Conservation (phyloP, 1,140 invertebrate species). For the Centruroides sculpturatus region DNA sequence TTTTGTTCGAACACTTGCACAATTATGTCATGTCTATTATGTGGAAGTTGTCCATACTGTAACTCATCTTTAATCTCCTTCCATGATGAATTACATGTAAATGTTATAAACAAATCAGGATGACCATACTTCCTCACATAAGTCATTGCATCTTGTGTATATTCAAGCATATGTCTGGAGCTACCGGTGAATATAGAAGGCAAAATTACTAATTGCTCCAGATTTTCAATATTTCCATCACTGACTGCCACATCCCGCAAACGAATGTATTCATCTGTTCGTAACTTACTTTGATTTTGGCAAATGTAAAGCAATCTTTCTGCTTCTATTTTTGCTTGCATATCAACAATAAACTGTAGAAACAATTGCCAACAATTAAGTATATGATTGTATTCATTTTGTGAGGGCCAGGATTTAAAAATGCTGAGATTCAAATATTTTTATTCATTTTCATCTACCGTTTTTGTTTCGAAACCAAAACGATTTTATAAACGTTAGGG, state of each 20-base stretch:
- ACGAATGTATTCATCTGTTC: constrained; percentile 18
- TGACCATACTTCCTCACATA: too few species aligned
- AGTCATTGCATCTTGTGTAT: too few species aligned
- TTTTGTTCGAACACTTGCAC: background rate
- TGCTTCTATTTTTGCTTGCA: background rate
- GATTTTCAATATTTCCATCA: constrained; percentile 27
- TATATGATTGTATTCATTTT: background rate
- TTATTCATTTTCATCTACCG: constrained; percentile 4
- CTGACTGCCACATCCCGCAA: constrained; percentile 12
- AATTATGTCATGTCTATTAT: constrained; percentile 1
- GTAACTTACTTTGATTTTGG: constrained; percentile 6
- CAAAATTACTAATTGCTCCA: constrained; percentile 35
- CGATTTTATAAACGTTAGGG: too few species aligned
- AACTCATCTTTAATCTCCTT: constrained; percentile 27
- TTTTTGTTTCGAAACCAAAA: too few species aligned
- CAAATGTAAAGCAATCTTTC: constrained; percentile 8
- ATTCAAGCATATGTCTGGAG: too few species aligned
- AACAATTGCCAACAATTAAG: background rate
- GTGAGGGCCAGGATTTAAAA: too few species aligned
- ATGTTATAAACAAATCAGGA: too few species aligned
- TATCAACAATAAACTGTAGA: background rate
- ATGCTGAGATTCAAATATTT: too few species aligned
- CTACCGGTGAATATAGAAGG: constrained; percentile 33
- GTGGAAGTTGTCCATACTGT: constrained; percentile 17
- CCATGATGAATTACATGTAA: too few species aligned